Conservation (phyloP, 64 coral and sea anemone species). For the Dendrophyllia cribrosa region DNA sequence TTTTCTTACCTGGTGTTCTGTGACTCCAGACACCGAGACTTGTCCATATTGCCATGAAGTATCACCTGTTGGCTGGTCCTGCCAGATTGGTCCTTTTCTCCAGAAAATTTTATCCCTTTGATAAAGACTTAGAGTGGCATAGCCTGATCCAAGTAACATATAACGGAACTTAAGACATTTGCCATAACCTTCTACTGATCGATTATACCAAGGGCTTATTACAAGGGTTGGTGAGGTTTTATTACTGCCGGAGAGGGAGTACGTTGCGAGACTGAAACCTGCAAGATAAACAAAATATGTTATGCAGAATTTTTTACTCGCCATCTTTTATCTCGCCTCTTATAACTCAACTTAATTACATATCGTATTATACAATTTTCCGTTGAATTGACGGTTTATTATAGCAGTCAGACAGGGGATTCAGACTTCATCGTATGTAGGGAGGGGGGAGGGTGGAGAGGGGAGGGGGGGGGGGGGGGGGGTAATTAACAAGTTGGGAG, state of each 20-base stretch:
- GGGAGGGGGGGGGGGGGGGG: no score
- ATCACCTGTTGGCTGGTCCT: background rate
- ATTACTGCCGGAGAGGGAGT: background rate
- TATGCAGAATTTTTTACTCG: no score
- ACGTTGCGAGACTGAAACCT: slow-evolving; percentile 35
- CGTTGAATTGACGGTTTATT: no score
- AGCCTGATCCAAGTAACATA: slow-evolving; percentile 37
- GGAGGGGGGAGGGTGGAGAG: no score
- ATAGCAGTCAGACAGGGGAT: no score
- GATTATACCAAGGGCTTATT: slow-evolving; percentile 57
- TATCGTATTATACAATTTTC: no score
- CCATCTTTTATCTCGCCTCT: no score
- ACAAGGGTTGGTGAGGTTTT: background rate
- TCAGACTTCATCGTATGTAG: no score
- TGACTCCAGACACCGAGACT: background rate
- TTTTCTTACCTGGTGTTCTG: background rate
- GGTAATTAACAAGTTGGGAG: no score
- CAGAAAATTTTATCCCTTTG: background rate
- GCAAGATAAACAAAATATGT: background rate
- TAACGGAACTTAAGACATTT: slow-evolving; percentile 65
- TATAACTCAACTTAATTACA: no score
- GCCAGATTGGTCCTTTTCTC: background rate
- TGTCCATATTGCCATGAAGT: slow-evolving; percentile 2
- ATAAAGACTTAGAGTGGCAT: background rate
- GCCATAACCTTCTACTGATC: slow-evolving; percentile 53